Base-by-base conservation (phyloP, 2,888 invertebrate genomes). In the Ochropleura plecta region DNA sequence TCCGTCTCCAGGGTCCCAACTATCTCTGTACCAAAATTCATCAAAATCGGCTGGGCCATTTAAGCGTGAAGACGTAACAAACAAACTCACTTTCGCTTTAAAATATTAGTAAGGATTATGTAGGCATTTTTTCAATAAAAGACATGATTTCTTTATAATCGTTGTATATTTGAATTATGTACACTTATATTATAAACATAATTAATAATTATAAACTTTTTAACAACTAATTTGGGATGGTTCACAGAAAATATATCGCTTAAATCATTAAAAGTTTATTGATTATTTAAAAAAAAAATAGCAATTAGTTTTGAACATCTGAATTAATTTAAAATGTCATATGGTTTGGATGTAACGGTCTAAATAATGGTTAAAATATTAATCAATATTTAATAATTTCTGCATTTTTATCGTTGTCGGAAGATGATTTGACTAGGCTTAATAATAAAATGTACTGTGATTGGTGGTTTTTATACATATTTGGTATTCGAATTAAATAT, bases 401-500 rank as follows among this genome's bases (percentile, higher is more conserved):
- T 65, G 6, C 20, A 40, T 12, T 64, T 53, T 48, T 64, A 40
- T 77, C n/a, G 57, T 30, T 59, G 49, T 72, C 40, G 18, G 62
- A 72, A 72, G 59, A 73, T 76, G 20, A 74, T 79, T 91, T 93
- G 93, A 94, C 95, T 96, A 95, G 94, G 90, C 91, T 93, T 93
- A 94, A 90, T 49, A 91, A 88, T 88, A 90, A 88, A 88, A 86
- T 86, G 90, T 86, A 90, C 88, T 92, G 91, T 84, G 85, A 93
- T 95, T 95, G 95, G 95, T 95, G 95, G 95, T 95, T 92, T 92
- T 92, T 86, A 89, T 90, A 91, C 82, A 93, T 95, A 95, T 95
- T 95, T 95, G 95, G 95, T 93, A 95, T 95, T 91, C 87, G 91
- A 93, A 90, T 92, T 90, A 89, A 90, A 67, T 70, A 66, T 60